These are phyloP conservation scores for Pachyseris speciosa DNA, from an alignment of 64 coral and sea anemone genomes.

Conservation along the genomic window DNA sequence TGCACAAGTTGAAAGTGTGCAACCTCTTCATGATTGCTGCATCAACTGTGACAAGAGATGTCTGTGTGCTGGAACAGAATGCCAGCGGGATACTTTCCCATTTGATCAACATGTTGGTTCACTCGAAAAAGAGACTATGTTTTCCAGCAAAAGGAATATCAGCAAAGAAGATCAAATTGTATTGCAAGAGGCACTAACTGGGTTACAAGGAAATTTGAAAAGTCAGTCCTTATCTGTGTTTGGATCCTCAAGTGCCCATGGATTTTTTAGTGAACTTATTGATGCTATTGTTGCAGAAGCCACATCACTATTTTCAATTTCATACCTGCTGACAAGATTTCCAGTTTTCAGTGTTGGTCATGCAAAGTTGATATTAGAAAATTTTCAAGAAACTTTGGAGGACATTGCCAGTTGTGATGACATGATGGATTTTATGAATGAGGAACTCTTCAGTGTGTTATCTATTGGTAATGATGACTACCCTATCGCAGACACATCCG, in stretches of 20 bases:
- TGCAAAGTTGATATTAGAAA: conserved; percentile 41
- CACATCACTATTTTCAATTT: conserved; percentile 40
- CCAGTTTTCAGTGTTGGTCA: conserved; percentile 58
- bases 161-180: background rate
- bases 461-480: too few species aligned
- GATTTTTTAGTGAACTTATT: conserved; percentile 66
- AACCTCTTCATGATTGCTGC: conserved; percentile 46
- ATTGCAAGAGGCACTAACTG: background rate
- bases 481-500: too few species aligned
- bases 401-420: conserved; percentile 38
- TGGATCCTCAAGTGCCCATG: conserved; percentile 56
- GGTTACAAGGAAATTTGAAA: conserved; percentile 9
- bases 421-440: background rate
- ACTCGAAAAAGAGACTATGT: background rate
- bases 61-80: background rate
- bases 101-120: background rate
- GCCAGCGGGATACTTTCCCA: background rate
- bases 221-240: background rate
- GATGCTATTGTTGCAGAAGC: conserved; percentile 35
- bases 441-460: conserved; percentile 4
- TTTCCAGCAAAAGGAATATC: background rate
- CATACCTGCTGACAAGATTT: conserved; percentile 29
- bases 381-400: conserved; percentile 55
- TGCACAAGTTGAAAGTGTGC: conserved; percentile 36
- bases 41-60: background rate